Evolutionary conservation across 2,797 vertebrate species (phyloP).

Genomic region (Astyanax mexicanus): DNA sequence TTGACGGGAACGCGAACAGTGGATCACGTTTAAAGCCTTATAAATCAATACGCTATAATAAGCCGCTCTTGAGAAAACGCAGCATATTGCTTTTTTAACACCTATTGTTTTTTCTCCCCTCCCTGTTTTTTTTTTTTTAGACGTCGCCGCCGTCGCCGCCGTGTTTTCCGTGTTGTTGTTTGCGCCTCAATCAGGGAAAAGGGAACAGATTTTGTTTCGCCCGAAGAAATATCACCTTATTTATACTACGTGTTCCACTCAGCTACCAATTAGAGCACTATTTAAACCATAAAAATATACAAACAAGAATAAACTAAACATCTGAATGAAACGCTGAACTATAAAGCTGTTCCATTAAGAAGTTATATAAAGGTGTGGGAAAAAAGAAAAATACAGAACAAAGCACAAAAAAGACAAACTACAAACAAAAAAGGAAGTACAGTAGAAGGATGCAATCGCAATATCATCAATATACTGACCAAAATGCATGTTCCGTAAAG

Average conservation of each 20-base stretch:
- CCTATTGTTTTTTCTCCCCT: constrained; percentile 80
- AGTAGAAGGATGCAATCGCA: too few species aligned
- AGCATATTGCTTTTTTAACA: constrained; percentile 87
- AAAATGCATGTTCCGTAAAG: too few species aligned
- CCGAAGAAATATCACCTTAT: constrained; percentile 87
- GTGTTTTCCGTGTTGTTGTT: constrained; percentile 60
- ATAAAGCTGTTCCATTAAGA: too few species aligned
- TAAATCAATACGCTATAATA: constrained; percentile 85
- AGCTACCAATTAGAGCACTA: constrained; percentile 77
- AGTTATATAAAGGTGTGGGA: not conserved
- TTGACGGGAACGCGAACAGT: constrained; percentile 89
- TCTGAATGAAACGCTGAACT: too few species aligned
- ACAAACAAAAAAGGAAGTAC: too few species aligned
- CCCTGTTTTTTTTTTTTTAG: constrained; percentile 53
- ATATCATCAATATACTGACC: too few species aligned
- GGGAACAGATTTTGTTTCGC: constrained; percentile 90
- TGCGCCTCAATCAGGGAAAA: constrained; percentile 67
- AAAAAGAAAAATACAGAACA: not conserved
- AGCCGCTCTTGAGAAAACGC: constrained; percentile 80
- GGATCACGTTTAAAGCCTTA: constrained; percentile 84
- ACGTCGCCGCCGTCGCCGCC: too few species aligned
- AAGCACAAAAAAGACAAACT: not conserved
- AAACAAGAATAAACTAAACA: constrained; percentile 38
- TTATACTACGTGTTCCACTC: constrained; percentile 68
- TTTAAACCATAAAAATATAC: constrained; percentile 86